Conservation (phyloP, 2,888 invertebrate species). For the Selenia dentaria region DNA sequence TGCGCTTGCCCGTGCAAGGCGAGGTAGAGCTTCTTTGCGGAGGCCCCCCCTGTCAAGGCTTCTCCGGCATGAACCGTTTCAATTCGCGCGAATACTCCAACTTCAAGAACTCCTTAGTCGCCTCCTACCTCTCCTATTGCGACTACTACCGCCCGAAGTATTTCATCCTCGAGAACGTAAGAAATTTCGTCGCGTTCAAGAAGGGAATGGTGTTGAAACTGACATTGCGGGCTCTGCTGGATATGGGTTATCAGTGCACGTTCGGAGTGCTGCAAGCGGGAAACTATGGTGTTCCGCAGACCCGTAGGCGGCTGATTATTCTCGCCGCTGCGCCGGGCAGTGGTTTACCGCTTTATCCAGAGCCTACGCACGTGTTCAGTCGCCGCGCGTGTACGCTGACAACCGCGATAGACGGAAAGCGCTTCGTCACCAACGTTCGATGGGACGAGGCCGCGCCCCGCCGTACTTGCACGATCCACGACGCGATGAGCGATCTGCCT, state of each 20-base stretch:
- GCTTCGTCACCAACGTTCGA: slow-evolving; percentile 80
- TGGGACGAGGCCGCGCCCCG: slow-evolving; percentile 90
- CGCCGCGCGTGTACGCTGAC: slow-evolving; percentile 86
- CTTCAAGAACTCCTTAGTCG: slow-evolving; percentile 94
- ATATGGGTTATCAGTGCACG: slow-evolving; percentile 95
- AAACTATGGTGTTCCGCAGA: slow-evolving; percentile 93
- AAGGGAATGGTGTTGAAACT: slow-evolving; percentile 92
- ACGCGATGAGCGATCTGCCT: slow-evolving; percentile 93
- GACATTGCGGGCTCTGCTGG: slow-evolving; percentile 89
- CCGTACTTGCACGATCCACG: slow-evolving; percentile 91
- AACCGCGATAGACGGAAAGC: slow-evolving; percentile 71
- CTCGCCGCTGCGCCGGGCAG: slow-evolving; percentile 93
- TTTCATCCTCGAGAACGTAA: slow-evolving; percentile 93
- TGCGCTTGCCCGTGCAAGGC: slow-evolving; percentile 88
- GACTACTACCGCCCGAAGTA: slow-evolving; percentile 94
- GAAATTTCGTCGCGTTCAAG: slow-evolving; percentile 94
- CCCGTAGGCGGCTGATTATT: slow-evolving; percentile 90
- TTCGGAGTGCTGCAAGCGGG: slow-evolving; percentile 95
- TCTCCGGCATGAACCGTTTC: slow-evolving; percentile 95
- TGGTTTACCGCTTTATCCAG: slow-evolving; percentile 89
- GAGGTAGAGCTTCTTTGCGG: slow-evolving; percentile 94
- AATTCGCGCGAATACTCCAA: slow-evolving; percentile 93
- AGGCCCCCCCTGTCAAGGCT: slow-evolving; percentile 95
- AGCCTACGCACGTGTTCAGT: slow-evolving; percentile 91
- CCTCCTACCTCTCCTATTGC: slow-evolving; percentile 92